Conservation (phyloP, 2,113 vertebrate species). For the Cebidichthys violaceus region DNA sequence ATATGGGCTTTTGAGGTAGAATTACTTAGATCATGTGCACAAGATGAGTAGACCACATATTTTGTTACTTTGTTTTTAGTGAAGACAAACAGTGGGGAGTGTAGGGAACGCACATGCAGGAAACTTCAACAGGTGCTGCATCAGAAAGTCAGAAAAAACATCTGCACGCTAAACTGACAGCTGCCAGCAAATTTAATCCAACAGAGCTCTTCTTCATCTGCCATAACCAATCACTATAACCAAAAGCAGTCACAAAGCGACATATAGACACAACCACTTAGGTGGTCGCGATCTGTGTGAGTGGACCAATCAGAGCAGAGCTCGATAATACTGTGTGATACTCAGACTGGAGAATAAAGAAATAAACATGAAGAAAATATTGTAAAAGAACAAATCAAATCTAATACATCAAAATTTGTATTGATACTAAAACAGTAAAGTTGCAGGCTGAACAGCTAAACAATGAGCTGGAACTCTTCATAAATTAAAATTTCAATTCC, state of each 20-base stretch:
- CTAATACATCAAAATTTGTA: neutral
- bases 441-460: too few species aligned
- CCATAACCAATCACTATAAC: neutral
- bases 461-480: too few species aligned
- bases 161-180: neutral
- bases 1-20: constrained; percentile 65
- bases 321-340: neutral
- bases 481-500: too few species aligned
- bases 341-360: neutral
- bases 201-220: neutral
- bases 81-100: neutral
- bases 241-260: neutral
- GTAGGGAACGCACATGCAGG: too few species aligned
- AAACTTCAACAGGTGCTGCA: neutral
- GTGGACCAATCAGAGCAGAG: neutral
- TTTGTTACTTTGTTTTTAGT: constrained; percentile 31
- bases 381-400: neutral
- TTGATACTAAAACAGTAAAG: too few species aligned
- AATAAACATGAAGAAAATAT: neutral
- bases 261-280: neutral
- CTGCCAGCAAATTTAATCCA: neutral
- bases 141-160: neutral
- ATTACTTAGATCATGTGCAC: constrained; percentile 66
- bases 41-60: constrained; percentile 26
- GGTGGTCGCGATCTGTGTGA: neutral